These are phyloP conservation scores for Drosophila sproati DNA, from an alignment of 1,140 invertebrate genomes.

Conservation along the genomic window DNA sequence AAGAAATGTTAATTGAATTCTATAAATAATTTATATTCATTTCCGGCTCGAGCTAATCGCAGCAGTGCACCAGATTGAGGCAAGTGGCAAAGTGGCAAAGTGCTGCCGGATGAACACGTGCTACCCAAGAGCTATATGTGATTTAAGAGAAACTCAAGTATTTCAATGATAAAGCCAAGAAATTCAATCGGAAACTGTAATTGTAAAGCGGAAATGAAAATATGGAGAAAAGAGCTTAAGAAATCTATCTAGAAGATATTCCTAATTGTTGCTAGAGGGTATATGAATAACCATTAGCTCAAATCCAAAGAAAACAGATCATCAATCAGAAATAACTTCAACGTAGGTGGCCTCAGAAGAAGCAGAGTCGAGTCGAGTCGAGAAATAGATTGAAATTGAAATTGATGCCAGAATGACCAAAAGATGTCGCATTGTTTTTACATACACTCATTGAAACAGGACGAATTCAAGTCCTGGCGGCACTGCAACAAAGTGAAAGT, in stretches of 20 bases:
- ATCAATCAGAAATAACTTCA: slow-evolving; percentile 55
- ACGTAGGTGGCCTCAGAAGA: slow-evolving; percentile 22
- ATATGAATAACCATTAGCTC: slow-evolving; percentile 3
- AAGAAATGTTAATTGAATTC: slow-evolving; percentile 3
- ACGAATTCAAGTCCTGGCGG: slow-evolving; percentile 57
- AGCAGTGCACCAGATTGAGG: slow-evolving; percentile 16
- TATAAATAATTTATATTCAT: slow-evolving; percentile 8
- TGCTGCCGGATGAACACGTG: slow-evolving; percentile 50
- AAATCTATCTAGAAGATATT: neutral
- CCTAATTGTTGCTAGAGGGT: slow-evolving; percentile 10
- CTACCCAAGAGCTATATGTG: slow-evolving; percentile 14
- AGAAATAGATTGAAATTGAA: slow-evolving; percentile 18
- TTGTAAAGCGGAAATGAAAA: slow-evolving; percentile 54
- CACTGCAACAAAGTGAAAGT: slow-evolving; percentile 71
- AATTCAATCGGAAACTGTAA: neutral
- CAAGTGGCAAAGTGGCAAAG: slow-evolving; percentile 27
- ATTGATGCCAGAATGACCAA: slow-evolving; percentile 10
- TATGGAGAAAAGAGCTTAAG: neutral
- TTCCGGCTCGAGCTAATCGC: slow-evolving; percentile 23
- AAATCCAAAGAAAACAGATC: slow-evolving; percentile 11
- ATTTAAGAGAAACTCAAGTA: slow-evolving; percentile 21
- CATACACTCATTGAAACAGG: slow-evolving; percentile 24
- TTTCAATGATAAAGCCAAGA: slow-evolving; percentile 10
- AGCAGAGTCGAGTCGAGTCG: neutral
- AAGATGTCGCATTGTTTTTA: slow-evolving; percentile 37